Evolutionary conservation across 2,888 invertebrate genomes (phyloP), one percentile per base, ranked within the genome.

Genomic region (Eupsilia transversa): DNA sequence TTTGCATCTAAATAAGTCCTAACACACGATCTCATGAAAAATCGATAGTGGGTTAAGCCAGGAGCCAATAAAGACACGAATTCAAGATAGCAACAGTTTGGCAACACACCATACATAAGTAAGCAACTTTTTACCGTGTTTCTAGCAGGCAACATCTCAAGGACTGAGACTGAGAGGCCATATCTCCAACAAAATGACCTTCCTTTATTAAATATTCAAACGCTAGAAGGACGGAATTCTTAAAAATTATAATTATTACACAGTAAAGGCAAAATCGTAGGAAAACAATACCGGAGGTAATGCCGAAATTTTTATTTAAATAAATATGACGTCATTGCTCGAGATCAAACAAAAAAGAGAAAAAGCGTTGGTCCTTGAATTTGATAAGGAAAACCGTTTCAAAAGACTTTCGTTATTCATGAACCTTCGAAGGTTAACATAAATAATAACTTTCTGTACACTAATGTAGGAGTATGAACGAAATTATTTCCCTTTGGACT

Each of bases 151-250:
- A 87, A 82, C 82, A 80, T 75, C 79, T 84, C 85, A 82, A 83
- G 77, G 72, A 78, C 79, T 67, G 27, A n/a, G 20, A 35, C 20
- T 35, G n/a, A 54, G 68, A 69, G 74, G 81, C 88, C 77, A 87
- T 87, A 88, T 89, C 87, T 87, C 80, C 81, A 74, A 81, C 83
- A 83, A 86, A 90, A 90, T 89, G 87, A 88, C 89, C 86, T 87
- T 73, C 78, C 80, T 88, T 83, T 79, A 89, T 91, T 84, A 89
- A 91, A 89, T 89, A 91, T 92, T 92, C 87, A 90, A 81, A 79
- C 68, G 78, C 74, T 73, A 84, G 86, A 87, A 86, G 77, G 87
- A 83, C 77, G 80, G 82, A 84, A 86, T 88, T 86, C 76, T 77
- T 43, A 83, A 81, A 80, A 82, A 88, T 86, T 87, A 89, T 89